Evolutionary conservation across 2,113 vertebrate species (phyloP), one percentile per base, ranked within the genome.

Genomic region (Cervus canadensis): DNA sequence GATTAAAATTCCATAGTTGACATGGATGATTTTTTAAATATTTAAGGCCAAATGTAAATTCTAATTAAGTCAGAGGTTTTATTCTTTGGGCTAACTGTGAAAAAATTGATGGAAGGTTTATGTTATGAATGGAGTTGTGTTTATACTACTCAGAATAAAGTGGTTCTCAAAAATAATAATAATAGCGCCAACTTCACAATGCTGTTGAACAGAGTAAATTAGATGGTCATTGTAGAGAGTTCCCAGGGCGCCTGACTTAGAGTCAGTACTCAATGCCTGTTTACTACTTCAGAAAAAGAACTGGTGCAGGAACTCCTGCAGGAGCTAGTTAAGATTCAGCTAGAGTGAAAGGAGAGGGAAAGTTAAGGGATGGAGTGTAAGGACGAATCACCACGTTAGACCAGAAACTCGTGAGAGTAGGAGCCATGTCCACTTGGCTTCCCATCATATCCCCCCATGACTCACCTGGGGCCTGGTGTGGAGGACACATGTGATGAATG

Each of bases 391-490:
- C 30, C 48, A 2, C 11, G 0, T 59, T 2, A 15, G 40, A n/a
- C 40, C n/a, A 76, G 52, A 90, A 88, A 26, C 85, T 5, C 17
- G 0, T n/a, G 28, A 89, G 17, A 7, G 2, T 50, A 11, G 23
- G 23, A 1, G 3, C 50, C 11, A 0, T 7, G 3, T 21, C n/a
- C 5, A 2, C 45, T 4, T 36, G 23, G 16, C 45, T 33, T 93
- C 50, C 28, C 4, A 7, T 54, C 16, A 1, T 16, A 19, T 60
- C 40, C 30, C 25, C 28, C 28, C 33, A 1, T 1, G n/a, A 33
- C 16, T 23, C 8, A 6, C 17, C 2, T 19, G 26, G 26, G 30
- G 15, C 54, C 30, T 16, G n/a, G 23, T 71, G 30, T 3, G 0
- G 13, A 62, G 19, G 23, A 36, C n/a, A 4, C n/a, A 0, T 17